Evolutionary conservation across 2,113 vertebrate species (phyloP), one percentile per base, ranked within the genome.

Genomic region (Erinaceus europaeus): DNA sequence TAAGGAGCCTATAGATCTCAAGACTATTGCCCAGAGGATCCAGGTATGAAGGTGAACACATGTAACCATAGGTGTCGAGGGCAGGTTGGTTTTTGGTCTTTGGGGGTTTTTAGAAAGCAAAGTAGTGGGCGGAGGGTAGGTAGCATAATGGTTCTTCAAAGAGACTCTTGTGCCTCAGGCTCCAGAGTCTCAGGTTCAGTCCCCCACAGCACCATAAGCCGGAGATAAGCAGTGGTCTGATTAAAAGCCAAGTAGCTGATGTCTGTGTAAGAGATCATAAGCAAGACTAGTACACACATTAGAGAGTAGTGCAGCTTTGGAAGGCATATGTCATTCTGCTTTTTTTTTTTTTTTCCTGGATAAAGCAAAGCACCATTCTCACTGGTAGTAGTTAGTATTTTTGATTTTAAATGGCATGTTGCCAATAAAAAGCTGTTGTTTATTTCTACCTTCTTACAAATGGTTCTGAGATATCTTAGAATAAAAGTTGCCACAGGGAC

Each of bases 1-100:
- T 95, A 99, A 99, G 96, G 99, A 99, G 78, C 99, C 99, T 46
- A 98, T 99, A 80, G 99, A 99, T 97, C 97, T 99, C 93, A 99
- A 99, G 97, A 98, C 98, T 78, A 97, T 99, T 90, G 98, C 99
- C 75, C 99, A 99, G 91, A 98, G 98, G 96, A 99, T 99, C 97
- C 99, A 99, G 98, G 99, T 99, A 95, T 68, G 90, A 83, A 14
- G 64, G 59, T 85, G 13, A 23, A 44, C 34, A 52, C 82, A 48
- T 81, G 4, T 92, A 40, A 76, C 74, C 4, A 6, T 36, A 40
- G 27, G 17, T 75, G 29, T 55, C 84, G 61, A n/a, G 42, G 36
- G n/a, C 42, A 86, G 2, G 78, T 90, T 85, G 3, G 1, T 38
- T 32, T 44, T 0, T 79, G 61, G 61, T 89, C 15, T 88, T 65